Conservation (phyloP, 2,797 vertebrate genomes). For the Luscinia megarhynchos region DNA sequence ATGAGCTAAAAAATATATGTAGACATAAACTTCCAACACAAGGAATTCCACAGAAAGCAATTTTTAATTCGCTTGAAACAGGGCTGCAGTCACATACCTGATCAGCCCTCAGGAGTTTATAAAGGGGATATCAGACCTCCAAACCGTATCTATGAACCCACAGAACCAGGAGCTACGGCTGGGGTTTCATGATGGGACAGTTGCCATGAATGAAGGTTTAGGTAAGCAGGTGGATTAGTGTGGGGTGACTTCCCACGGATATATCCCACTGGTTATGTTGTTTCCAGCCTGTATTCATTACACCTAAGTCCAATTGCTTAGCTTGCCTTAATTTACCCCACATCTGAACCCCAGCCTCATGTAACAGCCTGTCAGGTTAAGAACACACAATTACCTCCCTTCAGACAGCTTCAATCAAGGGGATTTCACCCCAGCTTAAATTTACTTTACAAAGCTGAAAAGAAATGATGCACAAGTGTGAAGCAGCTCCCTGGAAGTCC, state of each 20-base stretch:
- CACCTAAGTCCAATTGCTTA: neutral
- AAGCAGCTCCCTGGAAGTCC: neutral
- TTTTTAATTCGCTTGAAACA: neutral
- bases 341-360: neutral
- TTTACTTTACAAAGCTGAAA: neutral
- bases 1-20: neutral
- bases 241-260: neutral
- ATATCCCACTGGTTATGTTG: accelerated
- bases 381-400: neutral
- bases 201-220: accelerated
- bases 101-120: neutral
- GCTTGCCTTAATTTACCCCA: neutral
- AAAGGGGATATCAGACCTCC: neutral
- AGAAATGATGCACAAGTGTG: accelerated
- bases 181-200: neutral
- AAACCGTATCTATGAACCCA: accelerated
- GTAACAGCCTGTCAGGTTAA: neutral
- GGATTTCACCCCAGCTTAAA: neutral
- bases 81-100: neutral
- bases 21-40: neutral
- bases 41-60: neutral
- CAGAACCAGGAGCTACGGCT: neutral
- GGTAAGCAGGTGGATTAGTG: neutral
- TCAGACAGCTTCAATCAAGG: neutral
- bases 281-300: neutral